Conservation (phyloP, 2,797 vertebrate species). For the Danio kyathit region DNA sequence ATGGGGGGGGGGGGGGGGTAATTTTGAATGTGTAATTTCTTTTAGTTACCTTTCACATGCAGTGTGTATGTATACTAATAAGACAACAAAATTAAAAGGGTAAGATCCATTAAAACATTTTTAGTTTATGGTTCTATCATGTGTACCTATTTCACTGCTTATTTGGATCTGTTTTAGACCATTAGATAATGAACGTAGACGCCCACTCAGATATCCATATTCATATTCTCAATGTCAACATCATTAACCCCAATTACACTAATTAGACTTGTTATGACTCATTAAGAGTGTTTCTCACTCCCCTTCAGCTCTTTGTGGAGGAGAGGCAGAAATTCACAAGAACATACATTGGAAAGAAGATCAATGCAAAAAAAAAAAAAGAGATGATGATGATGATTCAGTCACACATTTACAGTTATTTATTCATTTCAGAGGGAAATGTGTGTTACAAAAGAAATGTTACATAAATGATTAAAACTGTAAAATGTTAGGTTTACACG, state of each 20-base stretch:
- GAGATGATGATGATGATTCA: neutral
- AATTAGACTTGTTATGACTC: constrained; percentile 25
- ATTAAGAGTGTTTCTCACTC: constrained; percentile 1
- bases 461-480: constrained; percentile 31
- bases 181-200: constrained; percentile 12
- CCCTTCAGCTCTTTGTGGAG: neutral
- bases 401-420: neutral
- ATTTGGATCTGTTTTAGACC: neutral
- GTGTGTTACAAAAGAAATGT: constrained; percentile 33
- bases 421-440: constrained; percentile 2
- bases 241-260: constrained; percentile 42
- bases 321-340: constrained; percentile 14
- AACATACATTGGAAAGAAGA: constrained; percentile 23
- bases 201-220: constrained; percentile 20
- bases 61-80: too few species aligned
- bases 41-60: neutral
- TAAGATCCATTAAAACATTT: neutral
- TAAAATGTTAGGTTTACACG: constrained; percentile 7
- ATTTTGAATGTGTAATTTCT: neutral
- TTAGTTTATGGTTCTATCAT: neutral
- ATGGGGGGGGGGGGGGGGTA: neutral
- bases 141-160: neutral
- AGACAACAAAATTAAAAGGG: neutral
- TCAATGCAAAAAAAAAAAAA: neutral
- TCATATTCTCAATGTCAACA: constrained; percentile 27